Base-by-base conservation (phyloP, 2,797 vertebrate genomes). In the Falco rusticolus region DNA sequence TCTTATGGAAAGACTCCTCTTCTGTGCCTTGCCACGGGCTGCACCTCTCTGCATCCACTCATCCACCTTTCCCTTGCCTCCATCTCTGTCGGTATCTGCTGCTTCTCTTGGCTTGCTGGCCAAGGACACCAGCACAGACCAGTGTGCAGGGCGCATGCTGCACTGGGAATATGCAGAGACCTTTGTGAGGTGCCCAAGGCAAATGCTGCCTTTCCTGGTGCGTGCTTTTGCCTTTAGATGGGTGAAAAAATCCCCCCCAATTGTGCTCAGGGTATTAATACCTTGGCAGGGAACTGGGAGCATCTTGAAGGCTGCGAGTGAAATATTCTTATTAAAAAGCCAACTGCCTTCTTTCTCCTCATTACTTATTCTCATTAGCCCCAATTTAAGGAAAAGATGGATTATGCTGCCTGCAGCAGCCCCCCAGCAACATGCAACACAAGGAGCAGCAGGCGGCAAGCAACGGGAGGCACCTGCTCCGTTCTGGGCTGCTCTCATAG, bases 221-320 rank as follows among this genome's bases (percentile, higher is more conserved):
- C 39, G 7, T 4, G 0, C 13, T 37, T 25, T 22, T 41, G 13
- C 51, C 22, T 60, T 77, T 11, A 31, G 45, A 61, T 56, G 37
- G 53, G 59, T 59, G 45, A 50, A 64, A 80, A 45, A 19, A 3
- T 24, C 18, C 59, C 31, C 22, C 45, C 1, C 34, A 33, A 21
- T 5, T 37, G 19, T 29, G 26, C 66, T 68, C 8, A 43, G 60
- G 47, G 3, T 19, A 26, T 47, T 22, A 34, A 43, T 10, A 51
- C 14, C 31, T 29, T 9, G 16, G 34, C 2, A 2, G 26, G 33
- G 56, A 74, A 66, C 3, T 34, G n/a, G 21, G 24, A 53, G 37
- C 17, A 2, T 47, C 80, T 41, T 16, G 37, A 41, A 0, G 3
- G 11, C 51, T 34, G 15, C 1, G 3, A 39, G n/a, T 19, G 22